Evolutionary conservation across 2,797 vertebrate genomes (phyloP).

Genomic region (Tympanoctomys barrerae): DNA sequence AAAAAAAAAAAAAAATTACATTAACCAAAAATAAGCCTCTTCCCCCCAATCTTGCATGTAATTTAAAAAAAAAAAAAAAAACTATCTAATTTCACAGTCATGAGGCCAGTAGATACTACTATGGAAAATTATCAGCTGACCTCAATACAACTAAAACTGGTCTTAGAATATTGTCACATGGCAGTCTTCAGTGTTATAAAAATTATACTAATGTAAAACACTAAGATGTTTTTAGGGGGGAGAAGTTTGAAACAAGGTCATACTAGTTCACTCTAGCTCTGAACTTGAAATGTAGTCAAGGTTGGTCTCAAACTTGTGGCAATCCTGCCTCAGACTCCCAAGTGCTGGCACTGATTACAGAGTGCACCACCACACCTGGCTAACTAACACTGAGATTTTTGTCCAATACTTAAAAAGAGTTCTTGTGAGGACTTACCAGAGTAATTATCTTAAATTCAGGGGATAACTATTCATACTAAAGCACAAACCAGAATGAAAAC

Average conservation of each 20-base stretch:
- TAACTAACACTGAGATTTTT: neutral
- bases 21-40: neutral
- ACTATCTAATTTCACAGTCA: conserved; percentile 2
- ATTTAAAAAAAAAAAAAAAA: neutral
- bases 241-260: neutral
- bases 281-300: neutral
- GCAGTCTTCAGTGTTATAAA: neutral
- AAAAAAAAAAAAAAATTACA: neutral
- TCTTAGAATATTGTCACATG: conserved; percentile 9
- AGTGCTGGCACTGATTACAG: neutral
- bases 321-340: neutral
- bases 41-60: conserved; percentile 6
- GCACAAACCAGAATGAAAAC: conserved; percentile 17
- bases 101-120: conserved; percentile 41
- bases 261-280: neutral
- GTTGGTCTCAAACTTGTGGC: neutral
- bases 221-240: neutral
- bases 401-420: neutral
- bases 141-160: conserved; percentile 23
- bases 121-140: neutral
- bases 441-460: neutral
- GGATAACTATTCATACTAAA: neutral
- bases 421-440: neutral
- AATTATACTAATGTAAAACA: conserved; percentile 5
- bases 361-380: neutral